These are phyloP conservation scores for Bombylius major DNA, from an alignment of 2,888 invertebrate species.

Conservation along the genomic window DNA sequence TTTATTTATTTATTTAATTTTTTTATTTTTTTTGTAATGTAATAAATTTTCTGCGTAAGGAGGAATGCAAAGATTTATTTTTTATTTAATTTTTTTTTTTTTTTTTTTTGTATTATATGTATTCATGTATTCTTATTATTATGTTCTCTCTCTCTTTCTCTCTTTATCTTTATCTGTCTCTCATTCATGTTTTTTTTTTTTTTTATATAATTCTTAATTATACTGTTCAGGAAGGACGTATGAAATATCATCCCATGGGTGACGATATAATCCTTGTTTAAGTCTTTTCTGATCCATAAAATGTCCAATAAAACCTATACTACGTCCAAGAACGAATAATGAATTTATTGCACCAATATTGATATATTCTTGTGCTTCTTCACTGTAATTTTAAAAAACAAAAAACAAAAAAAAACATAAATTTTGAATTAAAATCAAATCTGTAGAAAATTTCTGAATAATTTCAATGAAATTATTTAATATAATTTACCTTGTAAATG, in stretches of 20 bases:
- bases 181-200: background rate
- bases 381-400: conserved; percentile 40
- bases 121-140: too few species aligned
- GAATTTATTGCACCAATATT: conserved; percentile 97
- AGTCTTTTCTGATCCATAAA: conserved; percentile 97
- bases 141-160: too few species aligned
- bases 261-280: conserved; percentile 97
- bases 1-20: too few species aligned
- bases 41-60: too few species aligned
- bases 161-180: too few species aligned
- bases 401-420: too few species aligned
- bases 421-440: background rate
- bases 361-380: conserved; percentile 95
- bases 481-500: conserved; percentile 69
- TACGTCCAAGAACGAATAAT: conserved; percentile 92
- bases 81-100: too few species aligned
- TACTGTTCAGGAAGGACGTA: conserved; percentile 37
- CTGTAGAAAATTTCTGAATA: background rate
- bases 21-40: too few species aligned
- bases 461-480: too few species aligned
- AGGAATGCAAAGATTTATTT: too few species aligned
- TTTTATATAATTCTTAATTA: conserved; percentile 10
- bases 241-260: conserved; percentile 98
- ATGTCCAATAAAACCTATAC: conserved; percentile 97
- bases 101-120: too few species aligned